phyloP scores from a whole-genome alignment of 53 echinoderm and acorn worm species.

The Holothuria leucospilota region DNA sequence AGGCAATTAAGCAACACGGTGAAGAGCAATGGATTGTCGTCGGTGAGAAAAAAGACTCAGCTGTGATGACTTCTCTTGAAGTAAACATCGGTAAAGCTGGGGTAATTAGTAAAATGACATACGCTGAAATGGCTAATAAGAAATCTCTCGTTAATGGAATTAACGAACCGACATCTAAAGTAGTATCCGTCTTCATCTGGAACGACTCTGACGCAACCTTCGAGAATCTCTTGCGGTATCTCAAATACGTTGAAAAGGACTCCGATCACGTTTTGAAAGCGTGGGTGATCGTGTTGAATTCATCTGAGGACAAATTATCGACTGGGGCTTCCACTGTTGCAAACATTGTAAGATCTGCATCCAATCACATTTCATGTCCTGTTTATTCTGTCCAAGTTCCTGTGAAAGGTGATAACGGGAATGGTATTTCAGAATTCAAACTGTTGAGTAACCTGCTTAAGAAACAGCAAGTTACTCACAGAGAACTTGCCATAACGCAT shows the following conservation, averaged over 20 bases:
- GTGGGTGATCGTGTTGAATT: conserved; percentile 64
- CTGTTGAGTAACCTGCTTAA: conserved; percentile 20
- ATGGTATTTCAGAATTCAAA: conserved; percentile 35
- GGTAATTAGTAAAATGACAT: background rate
- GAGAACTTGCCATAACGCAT: conserved; percentile 53
- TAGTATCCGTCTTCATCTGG: conserved; percentile 28
- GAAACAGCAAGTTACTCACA: conserved; percentile 25
- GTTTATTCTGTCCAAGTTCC: conserved; percentile 60
- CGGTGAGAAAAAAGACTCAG: background rate
- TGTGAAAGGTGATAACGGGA: conserved; percentile 41
- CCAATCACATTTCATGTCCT: conserved; percentile 71
- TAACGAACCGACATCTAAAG: conserved; percentile 11
- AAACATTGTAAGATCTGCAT: conserved; percentile 70
- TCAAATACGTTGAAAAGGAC: conserved; percentile 29
- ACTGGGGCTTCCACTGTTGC: conserved; percentile 45
- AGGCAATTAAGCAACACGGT: background rate
- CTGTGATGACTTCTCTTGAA: background rate
- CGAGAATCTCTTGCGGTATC: conserved; percentile 22
- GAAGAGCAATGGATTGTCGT: conserved; percentile 6
- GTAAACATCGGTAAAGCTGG: background rate
- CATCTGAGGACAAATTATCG: conserved; percentile 38
- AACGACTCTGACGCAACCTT: conserved; percentile 3
- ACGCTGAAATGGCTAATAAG: background rate
- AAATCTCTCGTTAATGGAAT: conserved; percentile 32
- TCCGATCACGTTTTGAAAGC: conserved; percentile 15